Evolutionary conservation across 2,888 invertebrate genomes (phyloP), one percentile per base, ranked within the genome.

Genomic region (Acholoe squamosa): DNA sequence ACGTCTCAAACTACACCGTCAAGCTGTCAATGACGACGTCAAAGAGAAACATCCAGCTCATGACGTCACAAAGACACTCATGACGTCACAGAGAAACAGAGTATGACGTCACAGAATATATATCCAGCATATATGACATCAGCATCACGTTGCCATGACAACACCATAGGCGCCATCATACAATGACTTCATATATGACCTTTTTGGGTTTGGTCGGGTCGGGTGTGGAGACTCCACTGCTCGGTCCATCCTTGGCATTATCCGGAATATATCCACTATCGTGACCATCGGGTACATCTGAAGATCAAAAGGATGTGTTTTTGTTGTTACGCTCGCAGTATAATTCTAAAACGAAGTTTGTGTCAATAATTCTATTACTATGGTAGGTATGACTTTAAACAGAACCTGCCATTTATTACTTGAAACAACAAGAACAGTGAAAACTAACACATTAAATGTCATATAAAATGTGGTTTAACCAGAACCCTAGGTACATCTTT

Each of bases 131-230:
- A n/a, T n/a, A 77, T 77, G 77, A 28, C 84, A 51, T n/a, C 54
- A 86, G 19, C 54, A 28, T 25, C 52, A 86, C 54, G 16, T 28
- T 7, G 56, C 25, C 52, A 33, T 3, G 54, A 86, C 31, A 28
- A 71, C 80, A 34, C 25, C n/a, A n/a, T n/a, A 5, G 25, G 25
- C 86, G 34, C 5, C 90, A 80, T 90, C 90, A 95, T 92, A 95
- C 95, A 93, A 95, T 94, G 92, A 95, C 95, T 93, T 95, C 95
- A 92, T 95, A 95, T 91, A 95, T 95, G 93, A 95, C 95, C 94
- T 95, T 95, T 94, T 95, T 95, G 84, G 95, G 95, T 93, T 94
- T 94, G 52, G 92, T 92, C 25, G 92, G 92, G 76, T 94, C 94
- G 0, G 93, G 94, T 0, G 94, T 94, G 12, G 94, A 94, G 90